phyloP scores from a whole-genome alignment of 2,113 vertebrate species.

The Hemichromis elongatus region DNA sequence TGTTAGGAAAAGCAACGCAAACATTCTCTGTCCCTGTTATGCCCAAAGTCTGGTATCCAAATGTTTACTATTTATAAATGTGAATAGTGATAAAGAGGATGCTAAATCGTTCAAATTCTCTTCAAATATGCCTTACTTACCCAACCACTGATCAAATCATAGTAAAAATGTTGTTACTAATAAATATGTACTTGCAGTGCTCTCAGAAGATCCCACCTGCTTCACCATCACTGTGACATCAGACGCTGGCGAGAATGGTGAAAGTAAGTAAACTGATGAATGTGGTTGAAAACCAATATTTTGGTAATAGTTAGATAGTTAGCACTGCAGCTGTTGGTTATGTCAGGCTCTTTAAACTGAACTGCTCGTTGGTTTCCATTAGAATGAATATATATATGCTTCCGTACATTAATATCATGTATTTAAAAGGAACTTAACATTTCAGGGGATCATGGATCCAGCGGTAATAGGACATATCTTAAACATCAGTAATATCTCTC shows the following conservation, averaged over 20 bases:
- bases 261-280: constrained; percentile 80
- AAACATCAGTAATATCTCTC: too few relatives aligned
- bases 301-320: neutral
- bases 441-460: neutral
- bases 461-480: too few relatives aligned
- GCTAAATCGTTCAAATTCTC: fast-evolving
- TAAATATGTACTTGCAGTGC: constrained; percentile 67
- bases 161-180: neutral
- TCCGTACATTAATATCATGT: neutral
- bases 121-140: fast-evolving
- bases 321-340: neutral
- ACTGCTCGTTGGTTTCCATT: neutral
- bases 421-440: neutral
- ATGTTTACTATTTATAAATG: neutral
- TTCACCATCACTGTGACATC: constrained; percentile 96
- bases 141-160: fast-evolving
- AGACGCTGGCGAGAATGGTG: constrained; percentile 86
- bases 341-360: neutral
- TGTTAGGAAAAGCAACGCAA: neutral
- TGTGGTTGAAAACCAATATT: neutral
- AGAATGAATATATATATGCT: fast-evolving
- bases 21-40: too few relatives aligned
- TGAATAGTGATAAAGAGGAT: neutral
- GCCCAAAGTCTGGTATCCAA: neutral
- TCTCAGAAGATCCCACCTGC: constrained; percentile 86